A percentile compares a stretch with the other conserved stretches of the same genome.
These are phyloP conservation scores for Stercorarius parasiticus DNA, from an alignment of 2,113 vertebrate species.

Conservation along the genomic window DNA sequence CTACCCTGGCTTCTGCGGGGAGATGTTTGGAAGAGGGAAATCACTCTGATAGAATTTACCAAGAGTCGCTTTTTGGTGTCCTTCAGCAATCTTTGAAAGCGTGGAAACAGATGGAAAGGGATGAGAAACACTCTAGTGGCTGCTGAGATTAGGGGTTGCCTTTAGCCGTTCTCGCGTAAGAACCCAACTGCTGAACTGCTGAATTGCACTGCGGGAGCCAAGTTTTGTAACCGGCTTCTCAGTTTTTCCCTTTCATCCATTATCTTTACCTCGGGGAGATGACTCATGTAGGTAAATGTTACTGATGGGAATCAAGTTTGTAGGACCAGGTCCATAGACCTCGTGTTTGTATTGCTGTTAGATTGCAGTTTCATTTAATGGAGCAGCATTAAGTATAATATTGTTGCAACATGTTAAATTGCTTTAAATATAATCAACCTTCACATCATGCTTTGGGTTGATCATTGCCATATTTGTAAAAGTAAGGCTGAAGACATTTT, in stretches of 20 bases:
- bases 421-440: not conserved
- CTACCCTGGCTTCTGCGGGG: too few species aligned
- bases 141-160: not conserved
- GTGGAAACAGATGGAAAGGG: accelerated
- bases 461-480: conserved; percentile 35
- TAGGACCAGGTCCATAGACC: not conserved
- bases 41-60: not conserved
- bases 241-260: not conserved
- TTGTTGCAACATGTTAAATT: conserved; percentile 29
- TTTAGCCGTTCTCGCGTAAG: accelerated
- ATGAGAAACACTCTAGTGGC: accelerated
- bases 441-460: not conserved
- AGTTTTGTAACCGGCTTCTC: not conserved
- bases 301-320: not conserved
- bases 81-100: not conserved
- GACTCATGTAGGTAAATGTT: not conserved
- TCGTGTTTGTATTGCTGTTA: not conserved
- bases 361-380: not conserved
- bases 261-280: not conserved
- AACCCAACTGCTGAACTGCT: not conserved
- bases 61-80: not conserved
- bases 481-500: conserved; percentile 15
- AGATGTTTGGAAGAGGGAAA: not conserved
- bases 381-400: not conserved
- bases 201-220: not conserved